These are phyloP conservation scores for Harpagifer antarcticus DNA, from an alignment of 2,797 vertebrate species.

Conservation along the genomic window DNA sequence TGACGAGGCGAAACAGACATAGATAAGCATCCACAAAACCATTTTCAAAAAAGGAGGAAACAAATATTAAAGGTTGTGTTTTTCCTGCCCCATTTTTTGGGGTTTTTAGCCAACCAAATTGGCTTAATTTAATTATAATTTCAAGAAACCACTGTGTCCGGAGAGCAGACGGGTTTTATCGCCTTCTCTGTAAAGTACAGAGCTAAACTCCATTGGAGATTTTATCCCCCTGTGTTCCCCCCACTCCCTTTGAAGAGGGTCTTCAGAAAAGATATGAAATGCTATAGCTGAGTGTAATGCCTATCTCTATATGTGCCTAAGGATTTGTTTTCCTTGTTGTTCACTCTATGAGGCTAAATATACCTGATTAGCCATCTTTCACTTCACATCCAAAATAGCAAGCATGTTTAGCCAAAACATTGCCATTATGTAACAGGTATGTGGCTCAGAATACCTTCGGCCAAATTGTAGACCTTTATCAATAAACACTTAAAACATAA, in stretches of 20 bases:
- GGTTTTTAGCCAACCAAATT: neutral
- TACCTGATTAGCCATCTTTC: slow-evolving; percentile 37
- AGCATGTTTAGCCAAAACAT: slow-evolving; percentile 60
- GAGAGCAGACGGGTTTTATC: slow-evolving; percentile 3
- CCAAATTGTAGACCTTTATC: neutral
- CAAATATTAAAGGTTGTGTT: no score
- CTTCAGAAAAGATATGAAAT: neutral
- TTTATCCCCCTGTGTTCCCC: neutral
- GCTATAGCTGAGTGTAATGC: neutral
- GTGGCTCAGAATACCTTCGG: neutral
- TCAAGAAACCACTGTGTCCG: neutral
- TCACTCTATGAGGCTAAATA: slow-evolving; percentile 25
- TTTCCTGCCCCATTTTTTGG: neutral
- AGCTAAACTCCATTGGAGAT: neutral
- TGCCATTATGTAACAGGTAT: slow-evolving; percentile 3
- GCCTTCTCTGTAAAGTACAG: slow-evolving; percentile 3
- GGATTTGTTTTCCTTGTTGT: slow-evolving; percentile 1
- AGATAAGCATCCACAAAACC: no score
- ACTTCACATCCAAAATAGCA: slow-evolving; percentile 48
- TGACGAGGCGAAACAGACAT: no score
- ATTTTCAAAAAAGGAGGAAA: no score
- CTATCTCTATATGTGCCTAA: neutral
- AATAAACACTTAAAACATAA: neutral
- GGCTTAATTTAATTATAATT: slow-evolving; percentile 26
- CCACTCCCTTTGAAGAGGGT: neutral